Conservation (phyloP, 2,888 invertebrate genomes). For the Desoria tigrina region DNA sequence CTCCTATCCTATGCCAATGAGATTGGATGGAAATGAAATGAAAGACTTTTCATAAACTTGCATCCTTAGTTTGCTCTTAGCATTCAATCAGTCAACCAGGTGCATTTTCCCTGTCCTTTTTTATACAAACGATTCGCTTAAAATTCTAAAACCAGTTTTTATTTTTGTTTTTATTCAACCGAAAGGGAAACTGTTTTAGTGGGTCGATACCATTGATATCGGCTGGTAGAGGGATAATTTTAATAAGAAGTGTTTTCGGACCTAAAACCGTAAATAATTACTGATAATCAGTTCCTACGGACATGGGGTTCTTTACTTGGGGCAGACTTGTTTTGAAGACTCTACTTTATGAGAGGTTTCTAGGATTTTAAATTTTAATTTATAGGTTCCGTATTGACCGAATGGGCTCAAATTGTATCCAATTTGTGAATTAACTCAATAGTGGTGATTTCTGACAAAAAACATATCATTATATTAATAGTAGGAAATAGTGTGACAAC, state of each 20-base stretch:
- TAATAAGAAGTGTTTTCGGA: not conserved
- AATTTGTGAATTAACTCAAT: too few relatives aligned
- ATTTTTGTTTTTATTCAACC: not conserved
- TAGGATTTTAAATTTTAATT: not conserved
- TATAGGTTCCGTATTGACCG: not conserved
- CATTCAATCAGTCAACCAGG: constrained; percentile 9
- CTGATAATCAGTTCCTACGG: too few relatives aligned
- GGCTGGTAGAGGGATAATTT: not conserved
- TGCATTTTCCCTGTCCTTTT: not conserved
- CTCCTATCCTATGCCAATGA: not conserved
- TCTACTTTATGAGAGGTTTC: not conserved
- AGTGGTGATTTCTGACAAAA: too few relatives aligned
- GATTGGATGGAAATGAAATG: not conserved
- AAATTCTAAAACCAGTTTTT: not conserved
- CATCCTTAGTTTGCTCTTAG: constrained; percentile 10
- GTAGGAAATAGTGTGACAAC: not conserved
- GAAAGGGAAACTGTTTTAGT: constrained; percentile 6
- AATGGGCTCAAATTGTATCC: too few relatives aligned
- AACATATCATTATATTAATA: too few relatives aligned
- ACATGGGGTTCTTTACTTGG: too few relatives aligned
- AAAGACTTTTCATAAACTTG: constrained; percentile 3
- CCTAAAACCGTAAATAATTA: too few relatives aligned
- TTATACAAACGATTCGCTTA: not conserved
- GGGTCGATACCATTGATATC: not conserved
- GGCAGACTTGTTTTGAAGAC: not conserved